A percentile compares a stretch with the other conserved stretches of the same genome.
Evolutionary conservation across 2,113 vertebrate species (phyloP).

Genomic region (Muntiacus reevesi): DNA sequence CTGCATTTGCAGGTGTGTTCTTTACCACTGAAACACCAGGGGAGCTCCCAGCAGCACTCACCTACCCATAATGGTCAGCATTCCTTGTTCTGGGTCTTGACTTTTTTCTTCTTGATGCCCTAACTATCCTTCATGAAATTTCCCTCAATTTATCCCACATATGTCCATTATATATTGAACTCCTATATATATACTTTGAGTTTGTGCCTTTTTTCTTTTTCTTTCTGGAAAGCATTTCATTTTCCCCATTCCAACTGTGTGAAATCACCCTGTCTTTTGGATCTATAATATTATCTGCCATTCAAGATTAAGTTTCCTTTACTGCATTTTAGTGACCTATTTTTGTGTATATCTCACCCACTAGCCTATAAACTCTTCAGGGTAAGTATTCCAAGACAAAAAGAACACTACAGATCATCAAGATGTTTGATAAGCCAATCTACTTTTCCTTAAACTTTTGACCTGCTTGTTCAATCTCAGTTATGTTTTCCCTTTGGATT

Average conservation of each 20-base stretch:
- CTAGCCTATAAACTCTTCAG: neutral
- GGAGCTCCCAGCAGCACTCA: neutral
- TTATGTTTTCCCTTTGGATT: neutral
- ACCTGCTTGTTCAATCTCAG: neutral
- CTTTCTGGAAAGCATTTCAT: neutral
- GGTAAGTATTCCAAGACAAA: neutral
- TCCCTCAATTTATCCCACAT: neutral
- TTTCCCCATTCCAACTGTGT: neutral
- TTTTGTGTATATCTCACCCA: neutral
- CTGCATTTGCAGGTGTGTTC: neutral
- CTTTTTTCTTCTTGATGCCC: neutral
- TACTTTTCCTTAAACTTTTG: constrained; percentile 11
- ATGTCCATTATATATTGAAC: neutral
- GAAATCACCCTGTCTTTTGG: neutral
- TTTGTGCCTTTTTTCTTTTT: neutral
- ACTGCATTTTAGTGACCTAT: neutral
- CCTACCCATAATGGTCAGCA: neutral
- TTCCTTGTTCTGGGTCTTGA: neutral
- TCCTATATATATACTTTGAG: neutral
- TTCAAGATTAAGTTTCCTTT: neutral
- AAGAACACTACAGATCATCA: neutral
- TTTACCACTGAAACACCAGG: neutral
- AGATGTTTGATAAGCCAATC: neutral
- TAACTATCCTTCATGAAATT: neutral
- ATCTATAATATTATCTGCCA: neutral